phyloP scores from a whole-genome alignment of 2,888 invertebrate genomes.

The Lypha dubia region DNA sequence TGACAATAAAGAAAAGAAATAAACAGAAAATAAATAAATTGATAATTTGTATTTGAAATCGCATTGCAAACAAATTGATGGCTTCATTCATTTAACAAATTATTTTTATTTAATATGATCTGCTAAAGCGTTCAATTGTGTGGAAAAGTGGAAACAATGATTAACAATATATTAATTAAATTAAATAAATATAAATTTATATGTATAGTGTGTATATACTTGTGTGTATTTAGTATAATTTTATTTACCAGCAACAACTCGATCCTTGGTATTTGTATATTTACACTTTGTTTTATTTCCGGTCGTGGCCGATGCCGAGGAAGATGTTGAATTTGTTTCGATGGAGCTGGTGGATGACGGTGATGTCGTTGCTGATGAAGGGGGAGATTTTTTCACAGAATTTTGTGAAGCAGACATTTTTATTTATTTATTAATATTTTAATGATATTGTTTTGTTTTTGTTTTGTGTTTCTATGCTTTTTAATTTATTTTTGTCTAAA shows the following conservation, averaged over 20 bases:
- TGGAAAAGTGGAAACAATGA: background rate
- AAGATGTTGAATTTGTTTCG: conserved; percentile 69
- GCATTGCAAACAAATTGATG: background rate
- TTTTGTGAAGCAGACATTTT: conserved; percentile 78
- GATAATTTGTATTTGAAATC: conserved; percentile 8
- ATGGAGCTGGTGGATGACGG: conserved; percentile 69
- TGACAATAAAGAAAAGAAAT: conserved; percentile 35
- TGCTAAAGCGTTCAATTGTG: background rate
- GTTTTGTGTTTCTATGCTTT: conserved; percentile 52
- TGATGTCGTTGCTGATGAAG: conserved; percentile 73
- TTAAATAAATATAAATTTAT: background rate
- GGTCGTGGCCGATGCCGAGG: conserved; percentile 70
- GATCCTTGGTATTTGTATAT: conserved; percentile 81
- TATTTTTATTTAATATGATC: background rate
- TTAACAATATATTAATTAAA: background rate
- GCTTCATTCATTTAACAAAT: background rate
- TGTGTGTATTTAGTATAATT: conserved; percentile 23
- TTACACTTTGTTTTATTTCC: conserved; percentile 80
- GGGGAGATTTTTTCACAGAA: conserved; percentile 77
- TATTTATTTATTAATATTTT: conserved; percentile 9
- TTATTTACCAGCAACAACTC: conserved; percentile 79
- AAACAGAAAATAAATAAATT: background rate
- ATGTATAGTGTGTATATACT: background rate
- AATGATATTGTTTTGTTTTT: conserved; percentile 42
- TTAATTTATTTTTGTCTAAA: background rate